phyloP scores from a whole-genome alignment of 2,888 invertebrate genomes.

The Pherbina coryleti region DNA sequence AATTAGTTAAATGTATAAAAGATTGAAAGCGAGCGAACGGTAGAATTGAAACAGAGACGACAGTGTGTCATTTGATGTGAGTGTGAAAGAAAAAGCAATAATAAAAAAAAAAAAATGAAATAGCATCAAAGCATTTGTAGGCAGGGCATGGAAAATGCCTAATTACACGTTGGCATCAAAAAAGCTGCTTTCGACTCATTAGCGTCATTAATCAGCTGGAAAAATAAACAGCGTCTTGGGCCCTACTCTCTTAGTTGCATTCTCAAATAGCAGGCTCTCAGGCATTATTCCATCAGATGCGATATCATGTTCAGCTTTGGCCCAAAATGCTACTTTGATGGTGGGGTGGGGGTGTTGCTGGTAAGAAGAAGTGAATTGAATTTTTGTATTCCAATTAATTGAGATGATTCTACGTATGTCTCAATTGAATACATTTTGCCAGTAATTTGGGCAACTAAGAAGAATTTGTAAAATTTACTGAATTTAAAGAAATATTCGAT shows the following conservation, averaged over 20 bases:
- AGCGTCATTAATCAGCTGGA: slow-evolving; percentile 51
- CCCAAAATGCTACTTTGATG: neutral
- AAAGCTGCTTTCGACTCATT: slow-evolving; percentile 49
- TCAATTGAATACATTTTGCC: too few relatives aligned
- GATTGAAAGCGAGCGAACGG: neutral
- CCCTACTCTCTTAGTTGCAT: too few relatives aligned
- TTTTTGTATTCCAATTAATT: neutral
- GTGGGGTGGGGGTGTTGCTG: neutral
- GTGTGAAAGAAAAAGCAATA: neutral
- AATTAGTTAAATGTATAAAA: neutral
- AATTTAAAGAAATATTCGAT: too few relatives aligned
- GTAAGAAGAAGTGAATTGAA: neutral
- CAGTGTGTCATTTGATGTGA: neutral
- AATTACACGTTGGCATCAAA: slow-evolving; percentile 17
- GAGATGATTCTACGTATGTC: neutral
- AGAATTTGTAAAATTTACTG: too few relatives aligned
- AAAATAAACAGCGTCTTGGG: slow-evolving; percentile 32
- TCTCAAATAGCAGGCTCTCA: too few relatives aligned
- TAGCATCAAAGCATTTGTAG: neutral
- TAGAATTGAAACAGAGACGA: neutral
- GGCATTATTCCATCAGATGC: neutral
- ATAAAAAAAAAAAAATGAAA: neutral
- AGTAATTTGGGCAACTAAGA: too few relatives aligned
- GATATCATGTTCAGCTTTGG: neutral
- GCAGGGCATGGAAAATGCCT: neutral